These are phyloP conservation scores for Adoxophyes honmai DNA, from an alignment of 1,140 invertebrate genomes.

Conservation along the genomic window DNA sequence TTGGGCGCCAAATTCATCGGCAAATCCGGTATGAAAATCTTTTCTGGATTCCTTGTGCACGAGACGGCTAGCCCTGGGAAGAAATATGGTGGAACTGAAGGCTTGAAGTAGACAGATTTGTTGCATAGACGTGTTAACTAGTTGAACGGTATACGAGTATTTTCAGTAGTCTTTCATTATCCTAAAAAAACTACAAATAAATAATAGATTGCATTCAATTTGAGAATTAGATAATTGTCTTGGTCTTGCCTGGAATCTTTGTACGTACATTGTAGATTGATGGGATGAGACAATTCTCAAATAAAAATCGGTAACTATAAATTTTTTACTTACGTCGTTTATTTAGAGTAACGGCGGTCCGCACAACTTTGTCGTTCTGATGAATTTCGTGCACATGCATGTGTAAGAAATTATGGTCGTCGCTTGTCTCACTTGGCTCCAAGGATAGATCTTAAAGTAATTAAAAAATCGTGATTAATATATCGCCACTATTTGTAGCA, in stretches of 20 bases:
- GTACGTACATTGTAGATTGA: too few species aligned
- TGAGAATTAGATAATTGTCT: too few species aligned
- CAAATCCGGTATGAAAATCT: conserved; percentile 34
- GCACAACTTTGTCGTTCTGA: conserved; percentile 31
- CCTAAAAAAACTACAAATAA: too few species aligned
- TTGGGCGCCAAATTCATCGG: conserved; percentile 22
- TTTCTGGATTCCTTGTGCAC: not conserved
- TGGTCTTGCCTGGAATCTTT: too few species aligned
- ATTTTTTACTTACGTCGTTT: conserved; percentile 52
- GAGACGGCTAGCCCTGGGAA: not conserved
- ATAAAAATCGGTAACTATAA: too few species aligned
- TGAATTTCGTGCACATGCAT: conserved; percentile 48
- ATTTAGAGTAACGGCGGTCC: conserved; percentile 45
- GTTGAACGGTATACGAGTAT: too few species aligned
- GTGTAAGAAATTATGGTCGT: conserved; percentile 36
- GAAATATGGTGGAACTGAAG: not conserved
- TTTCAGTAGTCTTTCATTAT: too few species aligned
- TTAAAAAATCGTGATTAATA: not conserved
- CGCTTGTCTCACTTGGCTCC: not conserved
- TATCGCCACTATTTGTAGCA: too few species aligned
- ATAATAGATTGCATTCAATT: too few species aligned
- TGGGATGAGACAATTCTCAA: too few species aligned
- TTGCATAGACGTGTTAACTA: too few species aligned
- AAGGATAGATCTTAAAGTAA: conserved; percentile 16
- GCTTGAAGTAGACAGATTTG: too few species aligned